These are phyloP conservation scores for Globia sparganii DNA, from an alignment of 2,888 invertebrate species.

Conservation along the genomic window DNA sequence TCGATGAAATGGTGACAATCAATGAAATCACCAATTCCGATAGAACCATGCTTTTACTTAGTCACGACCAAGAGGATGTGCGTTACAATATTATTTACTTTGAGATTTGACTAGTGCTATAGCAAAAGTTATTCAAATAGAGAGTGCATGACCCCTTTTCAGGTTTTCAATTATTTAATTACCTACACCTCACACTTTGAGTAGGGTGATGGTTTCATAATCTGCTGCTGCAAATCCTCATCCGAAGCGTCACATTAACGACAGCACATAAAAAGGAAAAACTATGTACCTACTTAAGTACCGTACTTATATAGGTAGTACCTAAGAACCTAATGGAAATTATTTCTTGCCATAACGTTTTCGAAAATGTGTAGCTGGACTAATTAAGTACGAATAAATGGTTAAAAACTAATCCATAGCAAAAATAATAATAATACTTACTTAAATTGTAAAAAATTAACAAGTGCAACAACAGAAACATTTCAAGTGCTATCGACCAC, in stretches of 20 bases:
- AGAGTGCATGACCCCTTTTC: not conserved
- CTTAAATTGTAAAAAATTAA: conserved; percentile 36
- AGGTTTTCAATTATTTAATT: not conserved
- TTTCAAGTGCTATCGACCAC: conserved; percentile 18
- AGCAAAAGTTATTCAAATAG: not conserved
- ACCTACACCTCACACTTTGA: too few species aligned
- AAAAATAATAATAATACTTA: conserved; percentile 33
- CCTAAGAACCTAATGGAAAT: not conserved
- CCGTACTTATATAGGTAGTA: too few species aligned
- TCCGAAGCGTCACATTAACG: not conserved
- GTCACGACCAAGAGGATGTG: not conserved
- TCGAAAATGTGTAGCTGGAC: not conserved
- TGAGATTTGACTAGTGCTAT: not conserved
- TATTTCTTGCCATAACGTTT: not conserved
- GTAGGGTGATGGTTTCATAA: not conserved
- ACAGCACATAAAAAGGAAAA: not conserved
- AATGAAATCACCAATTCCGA: too few species aligned
- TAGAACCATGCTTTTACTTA: not conserved
- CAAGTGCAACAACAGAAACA: conserved; percentile 25
- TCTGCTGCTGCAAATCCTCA: not conserved
- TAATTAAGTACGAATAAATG: not conserved
- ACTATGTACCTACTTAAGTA: not conserved
- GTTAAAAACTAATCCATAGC: not conserved
- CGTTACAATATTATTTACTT: not conserved
- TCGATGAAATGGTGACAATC: not conserved